Evolutionary conservation across 2,797 vertebrate genomes (phyloP).

Genomic region (Threskiornis aethiopicus): DNA sequence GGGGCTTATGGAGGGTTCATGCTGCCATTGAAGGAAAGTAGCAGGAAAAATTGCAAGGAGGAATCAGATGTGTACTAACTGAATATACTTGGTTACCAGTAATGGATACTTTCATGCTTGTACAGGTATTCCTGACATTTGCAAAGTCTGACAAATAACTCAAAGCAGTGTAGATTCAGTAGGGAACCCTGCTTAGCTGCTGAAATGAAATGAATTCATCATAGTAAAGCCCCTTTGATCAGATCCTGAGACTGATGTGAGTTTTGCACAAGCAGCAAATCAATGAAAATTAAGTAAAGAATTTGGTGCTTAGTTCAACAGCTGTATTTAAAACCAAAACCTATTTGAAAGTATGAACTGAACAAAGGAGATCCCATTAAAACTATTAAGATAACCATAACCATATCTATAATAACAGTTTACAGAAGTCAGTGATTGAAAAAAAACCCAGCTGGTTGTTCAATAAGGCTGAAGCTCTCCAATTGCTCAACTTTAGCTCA

Average conservation of each 20-base stretch:
- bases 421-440: not conserved
- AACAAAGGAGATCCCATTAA: not conserved
- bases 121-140: not conserved
- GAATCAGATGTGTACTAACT: not conserved
- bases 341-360: not conserved
- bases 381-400: not conserved
- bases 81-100: not conserved
- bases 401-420: not conserved
- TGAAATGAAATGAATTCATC: not conserved
- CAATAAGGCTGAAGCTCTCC: not conserved
- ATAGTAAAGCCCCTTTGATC: not conserved
- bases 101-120: not conserved
- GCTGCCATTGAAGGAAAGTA: not conserved
- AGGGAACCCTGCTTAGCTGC: not conserved
- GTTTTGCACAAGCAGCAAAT: not conserved
- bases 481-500: not conserved
- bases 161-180: not conserved
- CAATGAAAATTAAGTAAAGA: not conserved
- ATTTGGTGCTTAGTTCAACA: not conserved
- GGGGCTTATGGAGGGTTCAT: not conserved
- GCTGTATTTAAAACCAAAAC: not conserved
- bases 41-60: not conserved
- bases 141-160: not conserved
- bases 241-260: not conserved
- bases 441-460: not conserved